Evolutionary conservation across 2,888 invertebrate genomes (phyloP), one percentile per base, ranked within the genome.

Genomic region (Abscondita cerata): DNA sequence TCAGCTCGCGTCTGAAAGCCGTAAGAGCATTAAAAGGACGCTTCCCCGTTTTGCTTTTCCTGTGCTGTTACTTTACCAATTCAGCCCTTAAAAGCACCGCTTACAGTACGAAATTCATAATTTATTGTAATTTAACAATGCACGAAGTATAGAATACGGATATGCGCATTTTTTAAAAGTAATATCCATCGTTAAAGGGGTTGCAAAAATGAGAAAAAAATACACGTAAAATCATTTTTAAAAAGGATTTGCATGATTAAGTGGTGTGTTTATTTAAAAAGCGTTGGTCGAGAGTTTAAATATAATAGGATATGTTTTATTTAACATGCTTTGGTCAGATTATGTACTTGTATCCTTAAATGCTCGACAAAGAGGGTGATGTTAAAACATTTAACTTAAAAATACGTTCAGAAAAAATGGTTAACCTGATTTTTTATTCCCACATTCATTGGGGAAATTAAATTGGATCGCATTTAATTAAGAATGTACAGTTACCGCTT

Each of bases 71-170:
- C 72, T 72, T 71, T 72, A 69, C 70, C 68, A 68, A 73, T 73
- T 71, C 73, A 70, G 70, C 72, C 74, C 73, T 74, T 77, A 74
- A 76, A 75, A 75, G 75, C 73, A 68, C 62, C 64, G 68, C 69
- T 59, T 65, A 63, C 68, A 70, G 71, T 69, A 70, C 72, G 69
- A 72, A 72, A 72, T 75, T 69, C 70, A 75, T 76, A 76, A 76
- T 76, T 76, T 75, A 75, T 74, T 72, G 73, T 75, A 75, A 75
- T 75, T 68, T 68, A 65, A 68, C 67, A 67, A 67, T 67, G 66
- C 63, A 73, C 64, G 70, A 68, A 64, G 72, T 69, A 70, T 69
- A 67, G 58, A 62, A 50, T 38, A 68, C 67, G 62, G 46, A 47
- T 64, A 55, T 59, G 66, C 64, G 48, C 64, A 64, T 69, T 70